Base-by-base conservation (phyloP, 2,888 invertebrate species). In the Drosophila borealis region DNA sequence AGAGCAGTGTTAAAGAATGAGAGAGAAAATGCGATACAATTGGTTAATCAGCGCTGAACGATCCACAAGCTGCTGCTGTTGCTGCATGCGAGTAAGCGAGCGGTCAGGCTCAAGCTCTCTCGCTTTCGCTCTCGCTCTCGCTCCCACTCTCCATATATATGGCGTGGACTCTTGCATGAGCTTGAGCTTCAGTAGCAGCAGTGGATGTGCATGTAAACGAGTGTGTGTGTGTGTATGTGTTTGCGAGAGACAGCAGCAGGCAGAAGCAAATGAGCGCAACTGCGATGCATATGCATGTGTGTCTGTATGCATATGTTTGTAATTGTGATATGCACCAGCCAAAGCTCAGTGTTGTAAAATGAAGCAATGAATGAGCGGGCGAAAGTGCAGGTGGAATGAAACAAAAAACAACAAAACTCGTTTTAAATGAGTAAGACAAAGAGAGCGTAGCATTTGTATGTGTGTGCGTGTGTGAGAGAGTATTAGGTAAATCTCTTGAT, bases 311-410 rank as follows among this genome's bases (percentile, higher is more conserved):
- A 21, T 21, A 14, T 25, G 33, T 29, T 6, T 25, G 17, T 41
- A 41, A 19, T 14, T 21, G 25, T 17, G 29, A 33, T 42, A n/a
- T 33, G 17, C n/a, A 33, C 34, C 44, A 34, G n/a, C 14, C 44
- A 44, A 45, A 45, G 55, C 45, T 48, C 25, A 55, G 64, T 64
- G 55, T 49, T 42, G 29, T 45, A 37, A 61, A 57, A 68, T 68
- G 73, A 63, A 68, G 17, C 46, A 57, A 72, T 68, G 68, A 63
- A 56, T 73, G 73, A 73, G 59, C 34, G 51, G 29, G 55, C 21
- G 74, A 51, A n/a, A 42, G 44, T 63, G 62, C 42, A 45, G 36
- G 17, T 57, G 41, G 37, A 59, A 55, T 42, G 11, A 56, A 44
- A 14, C 10, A 17, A 49, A 45, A 49, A 53, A 17, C n/a, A 17